phyloP scores from a whole-genome alignment of 2,888 invertebrate genomes.

The Drosophila mettleri region DNA sequence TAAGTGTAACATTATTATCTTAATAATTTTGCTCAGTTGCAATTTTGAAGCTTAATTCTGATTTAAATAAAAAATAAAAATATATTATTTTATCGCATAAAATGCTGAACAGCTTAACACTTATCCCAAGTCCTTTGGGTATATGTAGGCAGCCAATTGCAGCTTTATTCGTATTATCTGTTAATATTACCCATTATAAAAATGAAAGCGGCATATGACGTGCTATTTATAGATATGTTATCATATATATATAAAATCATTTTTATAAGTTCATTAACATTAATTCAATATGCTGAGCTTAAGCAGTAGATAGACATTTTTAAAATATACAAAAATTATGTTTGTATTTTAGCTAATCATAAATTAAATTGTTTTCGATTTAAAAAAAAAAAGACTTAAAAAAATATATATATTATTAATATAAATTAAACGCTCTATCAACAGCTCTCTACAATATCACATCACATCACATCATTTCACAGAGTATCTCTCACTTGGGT shows the following conservation, averaged over 20 bases:
- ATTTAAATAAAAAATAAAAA: neutral
- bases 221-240: too few relatives aligned
- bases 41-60: neutral
- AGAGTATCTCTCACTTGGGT: constrained; percentile 4
- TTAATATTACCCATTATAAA: neutral
- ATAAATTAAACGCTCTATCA: neutral
- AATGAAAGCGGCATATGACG: neutral
- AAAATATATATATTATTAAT: too few relatives aligned
- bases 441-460: neutral
- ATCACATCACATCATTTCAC: neutral
- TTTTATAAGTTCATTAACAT: too few relatives aligned
- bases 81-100: constrained; percentile 10
- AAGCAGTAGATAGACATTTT: too few relatives aligned
- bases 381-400: too few relatives aligned
- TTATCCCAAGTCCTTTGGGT: neutral
- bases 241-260: too few relatives aligned
- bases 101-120: constrained; percentile 21
- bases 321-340: neutral
- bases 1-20: too few relatives aligned
- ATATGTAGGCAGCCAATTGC: neutral
- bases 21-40: neutral
- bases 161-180: neutral
- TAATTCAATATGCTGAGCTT: too few relatives aligned
- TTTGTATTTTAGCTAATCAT: neutral
- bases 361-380: too few relatives aligned